phyloP scores from a whole-genome alignment of 30 jellyfish, hydroid and myxozoan genomes.

The Aurelia aurita region DNA sequence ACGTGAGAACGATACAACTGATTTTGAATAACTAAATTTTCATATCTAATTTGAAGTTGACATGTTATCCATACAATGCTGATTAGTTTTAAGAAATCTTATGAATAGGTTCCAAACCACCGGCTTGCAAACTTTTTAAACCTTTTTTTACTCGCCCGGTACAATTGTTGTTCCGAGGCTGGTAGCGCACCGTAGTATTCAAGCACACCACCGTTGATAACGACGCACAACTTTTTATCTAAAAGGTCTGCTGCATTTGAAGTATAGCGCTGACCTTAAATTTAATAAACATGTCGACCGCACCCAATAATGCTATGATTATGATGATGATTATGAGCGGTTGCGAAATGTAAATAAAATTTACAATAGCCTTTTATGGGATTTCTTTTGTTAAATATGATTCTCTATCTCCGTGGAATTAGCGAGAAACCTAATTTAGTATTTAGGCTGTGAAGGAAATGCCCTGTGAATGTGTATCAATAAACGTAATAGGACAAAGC shows the following conservation, averaged over 20 bases:
- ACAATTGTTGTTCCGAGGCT: too few relatives aligned
- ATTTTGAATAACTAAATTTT: too few relatives aligned
- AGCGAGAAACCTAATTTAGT: not conserved
- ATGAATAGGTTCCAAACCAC: too few relatives aligned
- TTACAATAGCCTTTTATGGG: constrained; percentile 7
- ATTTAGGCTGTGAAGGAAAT: constrained; percentile 37
- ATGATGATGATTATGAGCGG: constrained; percentile 17
- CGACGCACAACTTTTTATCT: too few relatives aligned
- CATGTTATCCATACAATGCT: too few relatives aligned
- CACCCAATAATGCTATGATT: not conserved
- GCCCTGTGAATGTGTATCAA: constrained; percentile 54
- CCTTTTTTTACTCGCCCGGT: too few relatives aligned
- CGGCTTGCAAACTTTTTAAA: too few relatives aligned
- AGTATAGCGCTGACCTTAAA: not conserved
- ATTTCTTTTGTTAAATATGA: constrained; percentile 24
- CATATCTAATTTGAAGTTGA: too few relatives aligned
- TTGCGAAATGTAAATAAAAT: constrained; percentile 1
- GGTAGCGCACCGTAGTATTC: too few relatives aligned
- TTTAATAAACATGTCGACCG: not conserved
- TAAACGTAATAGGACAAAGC: constrained; percentile 32
- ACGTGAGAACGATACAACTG: too few relatives aligned
- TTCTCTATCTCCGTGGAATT: constrained; percentile 16
- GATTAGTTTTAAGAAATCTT: too few relatives aligned
- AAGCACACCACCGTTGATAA: too few relatives aligned
- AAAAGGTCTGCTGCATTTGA: not conserved